Evolutionary conservation across 2,113 vertebrate species (phyloP).

Genomic region (Hucho hucho): DNA sequence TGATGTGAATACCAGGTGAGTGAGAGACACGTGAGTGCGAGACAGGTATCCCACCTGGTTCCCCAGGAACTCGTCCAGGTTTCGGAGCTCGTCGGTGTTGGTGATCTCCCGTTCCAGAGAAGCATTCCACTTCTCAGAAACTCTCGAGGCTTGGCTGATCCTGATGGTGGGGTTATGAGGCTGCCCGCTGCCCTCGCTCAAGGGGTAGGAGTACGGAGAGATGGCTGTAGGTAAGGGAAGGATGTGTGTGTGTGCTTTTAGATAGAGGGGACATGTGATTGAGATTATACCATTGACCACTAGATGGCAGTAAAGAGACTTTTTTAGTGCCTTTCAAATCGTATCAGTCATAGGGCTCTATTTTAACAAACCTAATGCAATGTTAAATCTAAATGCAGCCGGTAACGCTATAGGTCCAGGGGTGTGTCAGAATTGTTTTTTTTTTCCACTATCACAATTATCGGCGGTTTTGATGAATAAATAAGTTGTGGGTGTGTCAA

Average conservation of each 20-base stretch:
- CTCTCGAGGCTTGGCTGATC: conserved; percentile 83
- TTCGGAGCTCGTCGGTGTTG: conserved; percentile 84
- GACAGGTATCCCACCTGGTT: conserved; percentile 79
- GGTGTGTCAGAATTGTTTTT: too few relatives aligned
- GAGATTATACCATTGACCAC: conserved; percentile 9
- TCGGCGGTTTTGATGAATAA: too few relatives aligned
- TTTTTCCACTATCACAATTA: too few relatives aligned
- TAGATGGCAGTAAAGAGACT: conserved; percentile 11
- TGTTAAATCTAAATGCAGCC: too few relatives aligned
- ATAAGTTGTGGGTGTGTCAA: too few relatives aligned
- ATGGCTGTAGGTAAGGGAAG: conserved; percentile 40
- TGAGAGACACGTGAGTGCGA: too few relatives aligned
- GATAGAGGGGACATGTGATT: neutral
- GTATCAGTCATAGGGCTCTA: neutral
- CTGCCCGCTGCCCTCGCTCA: conserved; percentile 44
- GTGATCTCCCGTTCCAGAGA: conserved; percentile 83
- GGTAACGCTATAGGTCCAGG: too few relatives aligned
- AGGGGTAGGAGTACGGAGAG: conserved; percentile 34
- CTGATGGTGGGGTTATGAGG: conserved; percentile 76
- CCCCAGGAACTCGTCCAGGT: conserved; percentile 92
- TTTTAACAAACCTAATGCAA: too few relatives aligned
- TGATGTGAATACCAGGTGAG: too few relatives aligned
- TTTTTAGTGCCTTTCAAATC: conserved; percentile 20
- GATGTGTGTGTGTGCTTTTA: neutral
- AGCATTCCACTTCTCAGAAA: conserved; percentile 75